These are phyloP conservation scores for Catharus bicknelli DNA, from an alignment of 2,113 vertebrate species.

Conservation along the genomic window DNA sequence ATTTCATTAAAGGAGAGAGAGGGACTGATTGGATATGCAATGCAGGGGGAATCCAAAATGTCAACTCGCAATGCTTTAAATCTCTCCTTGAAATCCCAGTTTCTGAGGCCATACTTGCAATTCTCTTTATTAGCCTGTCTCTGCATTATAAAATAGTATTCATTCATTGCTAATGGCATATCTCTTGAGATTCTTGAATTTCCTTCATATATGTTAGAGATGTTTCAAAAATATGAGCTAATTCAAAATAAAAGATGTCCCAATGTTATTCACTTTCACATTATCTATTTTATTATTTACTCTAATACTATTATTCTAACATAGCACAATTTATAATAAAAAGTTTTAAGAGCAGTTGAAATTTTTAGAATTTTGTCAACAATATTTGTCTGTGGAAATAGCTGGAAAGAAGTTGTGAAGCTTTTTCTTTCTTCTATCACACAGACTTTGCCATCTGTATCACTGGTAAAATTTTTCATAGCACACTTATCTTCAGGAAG, in stretches of 20 bases:
- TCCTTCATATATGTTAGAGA: not conserved
- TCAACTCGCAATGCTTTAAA: not conserved
- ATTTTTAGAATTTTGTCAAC: not conserved
- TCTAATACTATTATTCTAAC: not conserved
- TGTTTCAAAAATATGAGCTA: not conserved
- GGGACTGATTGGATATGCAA: not conserved
- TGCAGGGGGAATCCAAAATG: not conserved
- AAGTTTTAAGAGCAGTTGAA: not conserved
- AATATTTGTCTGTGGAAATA: not conserved
- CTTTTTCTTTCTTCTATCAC: not conserved
- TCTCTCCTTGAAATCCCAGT: not conserved
- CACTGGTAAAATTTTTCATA: not conserved
- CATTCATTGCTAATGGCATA: not conserved
- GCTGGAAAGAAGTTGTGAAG: not conserved
- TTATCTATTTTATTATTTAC: not conserved
- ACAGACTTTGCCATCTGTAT: not conserved
- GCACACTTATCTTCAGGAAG: not conserved
- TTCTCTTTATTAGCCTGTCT: not conserved
- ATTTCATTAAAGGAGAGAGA: not conserved
- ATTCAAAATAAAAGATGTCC: not conserved
- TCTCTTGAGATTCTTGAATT: not conserved
- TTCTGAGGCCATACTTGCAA: not conserved
- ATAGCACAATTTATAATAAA: not conserved
- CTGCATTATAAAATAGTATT: not conserved
- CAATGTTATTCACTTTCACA: not conserved